Conservation (phyloP, 2,888 invertebrate species). For the Trichopoda pennipes region DNA sequence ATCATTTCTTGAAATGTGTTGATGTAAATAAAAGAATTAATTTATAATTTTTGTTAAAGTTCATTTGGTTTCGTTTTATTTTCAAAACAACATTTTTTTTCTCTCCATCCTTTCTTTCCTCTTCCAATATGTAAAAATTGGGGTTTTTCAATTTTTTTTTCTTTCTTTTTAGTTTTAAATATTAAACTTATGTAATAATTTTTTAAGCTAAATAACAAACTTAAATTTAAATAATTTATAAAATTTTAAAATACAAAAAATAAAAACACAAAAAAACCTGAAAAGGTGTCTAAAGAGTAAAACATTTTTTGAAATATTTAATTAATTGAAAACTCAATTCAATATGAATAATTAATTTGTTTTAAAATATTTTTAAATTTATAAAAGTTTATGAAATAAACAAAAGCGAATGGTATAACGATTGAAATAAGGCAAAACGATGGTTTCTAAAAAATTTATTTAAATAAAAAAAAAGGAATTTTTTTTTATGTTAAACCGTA, state of each 20-base stretch:
- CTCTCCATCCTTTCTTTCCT: neutral
- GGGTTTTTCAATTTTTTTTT: conserved; percentile 2
- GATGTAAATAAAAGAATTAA: conserved; percentile 33
- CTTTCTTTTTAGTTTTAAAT: conserved; percentile 30
- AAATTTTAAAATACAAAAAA: conserved; percentile 19
- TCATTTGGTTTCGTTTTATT: conserved; percentile 66
- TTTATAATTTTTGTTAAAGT: conserved; percentile 49
- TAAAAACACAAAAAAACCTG: conserved; percentile 42
- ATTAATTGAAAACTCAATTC: conserved; percentile 57
- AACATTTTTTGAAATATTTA: conserved; percentile 24
- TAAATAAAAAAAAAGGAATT: conserved; percentile 1
- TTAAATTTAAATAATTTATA: conserved; percentile 43
- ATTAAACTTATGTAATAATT: conserved; percentile 54
- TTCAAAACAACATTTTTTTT: conserved; percentile 52
- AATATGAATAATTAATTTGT: conserved; percentile 52
- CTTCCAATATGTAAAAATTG: conserved; percentile 28
- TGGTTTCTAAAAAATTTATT: conserved; percentile 25
- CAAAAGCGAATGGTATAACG: conserved; percentile 32
- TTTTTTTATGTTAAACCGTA: neutral
- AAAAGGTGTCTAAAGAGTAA: conserved; percentile 47
- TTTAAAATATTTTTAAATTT: conserved; percentile 39
- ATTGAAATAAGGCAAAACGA: conserved; percentile 67
- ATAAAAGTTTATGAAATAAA: conserved; percentile 28
- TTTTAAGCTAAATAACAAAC: conserved; percentile 61
- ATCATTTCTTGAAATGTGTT: too few species aligned